These are phyloP conservation scores for Nothura maculosa DNA, from an alignment of 2,797 vertebrate genomes.

Conservation along the genomic window DNA sequence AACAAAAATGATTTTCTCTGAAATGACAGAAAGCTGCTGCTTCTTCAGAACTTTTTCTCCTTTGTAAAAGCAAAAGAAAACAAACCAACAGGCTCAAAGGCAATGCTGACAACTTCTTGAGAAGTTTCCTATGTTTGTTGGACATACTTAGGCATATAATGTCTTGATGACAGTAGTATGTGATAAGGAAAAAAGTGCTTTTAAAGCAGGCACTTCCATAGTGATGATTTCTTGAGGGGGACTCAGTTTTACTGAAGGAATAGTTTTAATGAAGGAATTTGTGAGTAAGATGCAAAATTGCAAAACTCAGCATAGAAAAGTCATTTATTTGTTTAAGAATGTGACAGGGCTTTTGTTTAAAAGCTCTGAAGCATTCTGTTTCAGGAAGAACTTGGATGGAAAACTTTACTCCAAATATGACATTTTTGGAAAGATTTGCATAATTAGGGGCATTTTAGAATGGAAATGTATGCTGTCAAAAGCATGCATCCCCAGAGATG, in stretches of 20 bases:
- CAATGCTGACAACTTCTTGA: background rate
- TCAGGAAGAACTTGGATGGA: background rate
- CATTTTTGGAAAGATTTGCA: background rate
- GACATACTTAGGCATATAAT: fast-evolving
- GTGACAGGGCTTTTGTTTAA: background rate
- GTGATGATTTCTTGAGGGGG: background rate
- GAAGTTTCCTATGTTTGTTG: background rate
- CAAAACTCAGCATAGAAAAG: background rate
- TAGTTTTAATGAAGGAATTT: background rate
- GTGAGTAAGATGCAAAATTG: background rate
- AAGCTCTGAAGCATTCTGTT: background rate
- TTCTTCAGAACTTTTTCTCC: background rate
- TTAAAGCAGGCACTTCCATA: fast-evolving
- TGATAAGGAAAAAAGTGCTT: fast-evolving
- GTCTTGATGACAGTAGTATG: background rate
- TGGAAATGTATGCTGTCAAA: background rate
- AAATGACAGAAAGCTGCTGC: background rate
- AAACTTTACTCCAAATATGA: background rate
- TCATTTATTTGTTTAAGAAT: background rate
- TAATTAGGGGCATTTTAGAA: background rate
- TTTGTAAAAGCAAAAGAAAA: background rate
- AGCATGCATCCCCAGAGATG: background rate
- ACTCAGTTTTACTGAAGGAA: background rate
- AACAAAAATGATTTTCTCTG: background rate
- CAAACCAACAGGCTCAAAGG: background rate